These are phyloP conservation scores for Trachops cirrhosus DNA, from an alignment of 2,797 vertebrate species.

Conservation along the genomic window DNA sequence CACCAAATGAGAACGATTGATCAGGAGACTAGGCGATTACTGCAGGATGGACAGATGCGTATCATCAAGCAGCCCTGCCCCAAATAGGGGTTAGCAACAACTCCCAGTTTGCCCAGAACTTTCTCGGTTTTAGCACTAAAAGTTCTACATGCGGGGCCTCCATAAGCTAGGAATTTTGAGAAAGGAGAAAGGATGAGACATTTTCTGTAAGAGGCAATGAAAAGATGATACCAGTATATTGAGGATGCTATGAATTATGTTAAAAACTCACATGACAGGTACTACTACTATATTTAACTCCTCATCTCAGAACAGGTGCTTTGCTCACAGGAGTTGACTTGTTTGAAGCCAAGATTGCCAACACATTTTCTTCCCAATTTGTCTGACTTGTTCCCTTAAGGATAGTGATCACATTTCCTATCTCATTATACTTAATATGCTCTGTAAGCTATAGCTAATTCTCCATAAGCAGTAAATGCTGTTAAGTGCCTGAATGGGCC, in stretches of 20 bases:
- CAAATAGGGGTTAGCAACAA: neutral
- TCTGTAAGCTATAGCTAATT: slow-evolving; percentile 21
- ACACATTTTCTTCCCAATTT: neutral
- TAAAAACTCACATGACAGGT: neutral
- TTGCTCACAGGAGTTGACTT: neutral
- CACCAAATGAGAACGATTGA: neutral
- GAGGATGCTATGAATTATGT: neutral
- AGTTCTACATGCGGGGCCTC: neutral
- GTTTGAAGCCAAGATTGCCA: neutral
- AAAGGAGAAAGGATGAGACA: neutral
- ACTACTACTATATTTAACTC: neutral
- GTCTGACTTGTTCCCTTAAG: neutral
- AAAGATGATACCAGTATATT: neutral
- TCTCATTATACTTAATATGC: neutral
- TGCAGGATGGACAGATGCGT: neutral
- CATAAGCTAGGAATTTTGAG: neutral
- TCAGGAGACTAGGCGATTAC: neutral
- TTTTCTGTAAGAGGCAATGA: neutral
- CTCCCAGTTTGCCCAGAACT: neutral
- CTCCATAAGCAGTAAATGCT: neutral
- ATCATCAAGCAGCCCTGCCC: neutral
- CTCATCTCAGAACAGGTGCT: neutral
- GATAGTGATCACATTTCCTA: neutral
- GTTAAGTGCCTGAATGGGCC: neutral
- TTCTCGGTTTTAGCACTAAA: neutral